Percentiles rank a stretch among this genome's conserved stretches.
phyloP scores from a whole-genome alignment of 2,888 invertebrate genomes.

The Gnatocerus cornutus region DNA sequence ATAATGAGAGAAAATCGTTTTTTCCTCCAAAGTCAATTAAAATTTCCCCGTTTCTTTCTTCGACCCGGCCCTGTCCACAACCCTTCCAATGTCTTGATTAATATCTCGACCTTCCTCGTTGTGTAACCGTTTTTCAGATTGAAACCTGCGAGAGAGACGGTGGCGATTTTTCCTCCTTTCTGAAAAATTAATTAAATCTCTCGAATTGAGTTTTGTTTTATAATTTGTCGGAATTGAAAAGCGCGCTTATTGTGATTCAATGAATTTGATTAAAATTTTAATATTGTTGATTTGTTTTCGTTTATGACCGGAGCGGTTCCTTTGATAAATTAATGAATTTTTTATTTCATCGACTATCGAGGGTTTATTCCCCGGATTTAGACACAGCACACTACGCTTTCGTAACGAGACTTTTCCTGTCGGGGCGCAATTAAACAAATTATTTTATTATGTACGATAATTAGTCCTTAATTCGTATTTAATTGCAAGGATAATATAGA shows the following conservation, averaged over 20 bases:
- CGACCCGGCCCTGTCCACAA: background rate
- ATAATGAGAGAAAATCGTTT: too few species aligned
- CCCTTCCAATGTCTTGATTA: conserved; percentile 42
- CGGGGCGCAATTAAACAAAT: conserved; percentile 13
- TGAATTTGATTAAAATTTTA: conserved; percentile 69
- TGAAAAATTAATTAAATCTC: conserved; percentile 65
- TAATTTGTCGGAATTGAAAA: conserved; percentile 63
- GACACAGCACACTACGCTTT: background rate
- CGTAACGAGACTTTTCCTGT: background rate
- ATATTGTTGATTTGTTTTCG: conserved; percentile 67
- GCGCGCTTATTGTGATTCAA: conserved; percentile 62
- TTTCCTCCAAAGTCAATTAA: too few species aligned
- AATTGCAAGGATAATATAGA: conserved; percentile 20
- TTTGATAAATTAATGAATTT: conserved; percentile 65
- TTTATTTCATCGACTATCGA: conserved; percentile 49
- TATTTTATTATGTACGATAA: conserved; percentile 12
- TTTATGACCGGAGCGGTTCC: conserved; percentile 53
- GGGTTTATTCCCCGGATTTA: background rate
- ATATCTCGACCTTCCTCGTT: conserved; percentile 22
- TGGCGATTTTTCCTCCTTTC: conserved; percentile 54
- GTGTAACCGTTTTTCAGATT: conserved; percentile 45
- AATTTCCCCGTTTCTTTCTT: background rate
- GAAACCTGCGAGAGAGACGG: conserved; percentile 28
- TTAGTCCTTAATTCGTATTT: conserved; percentile 19
- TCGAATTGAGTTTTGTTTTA: conserved; percentile 62